A percentile compares a stretch with the other conserved stretches of the same genome.
phyloP scores from a whole-genome alignment of 1,140 invertebrate genomes.

The Hestina assimilis region DNA sequence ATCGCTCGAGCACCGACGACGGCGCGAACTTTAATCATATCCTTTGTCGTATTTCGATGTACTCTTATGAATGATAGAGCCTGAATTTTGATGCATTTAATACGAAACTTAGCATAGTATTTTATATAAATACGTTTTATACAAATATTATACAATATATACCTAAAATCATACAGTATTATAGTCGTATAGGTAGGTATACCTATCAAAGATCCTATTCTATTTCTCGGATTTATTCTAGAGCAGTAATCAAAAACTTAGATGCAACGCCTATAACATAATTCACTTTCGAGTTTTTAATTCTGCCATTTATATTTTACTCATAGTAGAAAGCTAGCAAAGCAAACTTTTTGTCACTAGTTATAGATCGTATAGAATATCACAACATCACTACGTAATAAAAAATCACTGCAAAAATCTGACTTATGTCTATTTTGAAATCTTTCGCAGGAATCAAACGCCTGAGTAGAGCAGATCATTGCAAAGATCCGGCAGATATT shows the following conservation, averaged over 20 bases:
- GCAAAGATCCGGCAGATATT: slow-evolving; percentile 86
- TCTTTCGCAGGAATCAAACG: slow-evolving; percentile 84
- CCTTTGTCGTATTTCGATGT: slow-evolving; percentile 52
- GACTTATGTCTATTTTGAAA: slow-evolving; percentile 68
- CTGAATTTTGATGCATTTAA: slow-evolving; percentile 76
- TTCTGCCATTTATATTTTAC: slow-evolving; percentile 40
- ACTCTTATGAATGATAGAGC: slow-evolving; percentile 72
- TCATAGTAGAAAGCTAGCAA: slow-evolving; percentile 60
- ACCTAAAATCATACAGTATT: slow-evolving; percentile 59
- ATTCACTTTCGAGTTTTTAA: slow-evolving; percentile 29
- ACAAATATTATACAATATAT: slow-evolving; percentile 64
- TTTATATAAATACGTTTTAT: slow-evolving; percentile 74
- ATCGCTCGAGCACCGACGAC: slow-evolving; percentile 34
- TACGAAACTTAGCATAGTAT: slow-evolving; percentile 59
- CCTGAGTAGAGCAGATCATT: slow-evolving; percentile 88
- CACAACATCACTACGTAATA: slow-evolving; percentile 43
- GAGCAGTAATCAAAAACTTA: slow-evolving; percentile 1
- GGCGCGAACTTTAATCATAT: slow-evolving; percentile 39
- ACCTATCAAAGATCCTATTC: slow-evolving; percentile 14
- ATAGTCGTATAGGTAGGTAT: slow-evolving; percentile 51
- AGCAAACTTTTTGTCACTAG: slow-evolving; percentile 55
- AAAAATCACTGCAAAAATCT: slow-evolving; percentile 51
- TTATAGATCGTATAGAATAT: slow-evolving; percentile 48
- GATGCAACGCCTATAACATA: slow-evolving; percentile 24
- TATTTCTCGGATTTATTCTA: slow-evolving; percentile 9